Conservation (phyloP, 2,888 invertebrate species). For the Megaustenia siamemsis region DNA sequence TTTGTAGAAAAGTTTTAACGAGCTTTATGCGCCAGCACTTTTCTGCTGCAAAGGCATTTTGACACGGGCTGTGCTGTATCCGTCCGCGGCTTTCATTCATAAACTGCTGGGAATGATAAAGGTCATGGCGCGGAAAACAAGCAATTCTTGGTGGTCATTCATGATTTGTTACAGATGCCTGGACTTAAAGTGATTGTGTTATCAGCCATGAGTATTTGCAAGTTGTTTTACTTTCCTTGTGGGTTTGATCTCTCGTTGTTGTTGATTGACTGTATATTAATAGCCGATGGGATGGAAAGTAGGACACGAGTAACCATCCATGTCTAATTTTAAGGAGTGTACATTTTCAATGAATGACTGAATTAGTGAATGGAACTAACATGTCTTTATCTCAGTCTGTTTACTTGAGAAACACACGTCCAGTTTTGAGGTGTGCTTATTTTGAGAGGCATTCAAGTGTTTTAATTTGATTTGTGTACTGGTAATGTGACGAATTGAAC, state of each 20-base stretch:
- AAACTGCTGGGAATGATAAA: constrained; percentile 62
- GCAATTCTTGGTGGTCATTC: constrained; percentile 52
- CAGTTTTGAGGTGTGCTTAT: no score
- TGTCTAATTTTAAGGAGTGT: constrained; percentile 2
- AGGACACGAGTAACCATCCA: constrained; percentile 31
- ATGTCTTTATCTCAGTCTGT: not conserved
- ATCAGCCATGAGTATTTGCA: not conserved
- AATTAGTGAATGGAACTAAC: constrained; percentile 1
- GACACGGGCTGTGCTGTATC: constrained; percentile 53
- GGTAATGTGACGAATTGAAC: no score
- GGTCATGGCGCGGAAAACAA: constrained; percentile 55
- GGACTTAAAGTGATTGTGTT: constrained; percentile 12
- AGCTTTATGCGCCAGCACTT: not conserved
- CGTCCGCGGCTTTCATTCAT: constrained; percentile 61
- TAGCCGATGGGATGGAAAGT: constrained; percentile 31
- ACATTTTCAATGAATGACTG: constrained; percentile 31
- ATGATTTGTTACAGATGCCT: constrained; percentile 32
- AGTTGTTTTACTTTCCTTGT: not conserved
- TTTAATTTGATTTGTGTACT: no score
- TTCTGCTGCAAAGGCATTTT: constrained; percentile 47
- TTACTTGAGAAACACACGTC: not conserved
- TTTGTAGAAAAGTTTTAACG: not conserved
- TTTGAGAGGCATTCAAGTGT: no score
- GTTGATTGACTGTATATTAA: not conserved
- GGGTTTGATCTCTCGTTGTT: not conserved